These are phyloP conservation scores for Stegodyphus mimosarum DNA, from an alignment of 1,140 invertebrate genomes.

Conservation along the genomic window DNA sequence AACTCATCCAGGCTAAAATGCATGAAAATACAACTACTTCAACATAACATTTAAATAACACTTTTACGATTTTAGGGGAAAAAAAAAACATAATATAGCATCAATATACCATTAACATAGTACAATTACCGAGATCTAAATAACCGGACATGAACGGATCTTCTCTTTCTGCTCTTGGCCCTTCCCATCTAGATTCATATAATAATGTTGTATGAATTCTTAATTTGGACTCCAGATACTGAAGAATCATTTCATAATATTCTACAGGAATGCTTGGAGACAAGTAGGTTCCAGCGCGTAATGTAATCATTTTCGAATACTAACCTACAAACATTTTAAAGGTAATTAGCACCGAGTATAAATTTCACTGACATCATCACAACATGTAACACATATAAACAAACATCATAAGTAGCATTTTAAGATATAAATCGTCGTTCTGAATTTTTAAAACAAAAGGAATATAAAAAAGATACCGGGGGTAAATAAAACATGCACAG, in stretches of 20 bases:
- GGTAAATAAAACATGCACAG: neutral
- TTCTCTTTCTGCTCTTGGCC: conserved; percentile 69
- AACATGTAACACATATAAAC: neutral
- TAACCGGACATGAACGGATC: conserved; percentile 73
- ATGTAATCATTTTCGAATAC: conserved; percentile 9
- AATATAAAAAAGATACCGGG: neutral
- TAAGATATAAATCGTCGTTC: neutral
- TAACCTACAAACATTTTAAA: neutral
- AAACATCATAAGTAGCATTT: neutral
- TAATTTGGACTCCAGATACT: conserved; percentile 72
- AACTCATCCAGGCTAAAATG: conserved; percentile 73
- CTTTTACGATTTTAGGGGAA: neutral
- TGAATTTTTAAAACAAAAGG: neutral
- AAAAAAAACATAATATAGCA: neutral
- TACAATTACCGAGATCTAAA: conserved; percentile 73
- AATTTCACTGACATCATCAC: neutral
- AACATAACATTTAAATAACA: neutral
- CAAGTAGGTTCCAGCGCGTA: conserved; percentile 74
- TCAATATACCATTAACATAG: neutral
- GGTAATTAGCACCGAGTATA: neutral
- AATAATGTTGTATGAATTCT: conserved; percentile 71
- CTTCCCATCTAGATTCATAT: conserved; percentile 73
- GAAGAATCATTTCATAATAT: conserved; percentile 73
- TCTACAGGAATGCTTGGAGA: conserved; percentile 75
- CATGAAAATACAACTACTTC: neutral